A percentile compares a stretch with the other conserved stretches of the same genome.
phyloP scores from a whole-genome alignment of 2,888 invertebrate genomes.

The Dinocampus coccinellae region DNA sequence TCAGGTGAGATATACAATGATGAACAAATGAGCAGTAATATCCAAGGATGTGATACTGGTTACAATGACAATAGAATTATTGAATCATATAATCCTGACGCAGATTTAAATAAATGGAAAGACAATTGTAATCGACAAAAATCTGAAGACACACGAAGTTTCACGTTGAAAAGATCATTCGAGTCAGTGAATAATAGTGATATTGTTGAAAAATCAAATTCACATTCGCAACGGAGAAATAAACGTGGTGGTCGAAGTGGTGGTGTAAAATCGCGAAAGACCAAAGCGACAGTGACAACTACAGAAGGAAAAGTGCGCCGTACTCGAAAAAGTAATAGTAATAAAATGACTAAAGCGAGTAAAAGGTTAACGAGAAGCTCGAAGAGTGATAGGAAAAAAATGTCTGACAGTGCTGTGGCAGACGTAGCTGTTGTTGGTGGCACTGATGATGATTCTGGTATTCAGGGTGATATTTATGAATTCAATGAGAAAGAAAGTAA shows the following conservation, averaged over 20 bases:
- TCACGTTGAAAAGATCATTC: conserved; percentile 59
- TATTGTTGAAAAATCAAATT: conserved; percentile 36
- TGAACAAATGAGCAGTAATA: background rate
- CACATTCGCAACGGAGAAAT: conserved; percentile 54
- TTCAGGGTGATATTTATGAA: conserved; percentile 72
- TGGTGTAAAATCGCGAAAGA: conserved; percentile 43
- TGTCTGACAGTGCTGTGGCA: background rate
- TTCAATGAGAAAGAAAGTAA: conserved; percentile 71
- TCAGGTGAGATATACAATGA: background rate
- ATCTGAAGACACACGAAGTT: conserved; percentile 57
- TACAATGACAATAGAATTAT: conserved; percentile 2
- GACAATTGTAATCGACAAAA: conserved; percentile 42
- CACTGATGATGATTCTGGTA: conserved; percentile 67
- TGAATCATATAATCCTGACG: background rate
- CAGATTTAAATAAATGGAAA: conserved; percentile 13
- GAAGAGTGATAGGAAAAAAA: conserved; percentile 53
- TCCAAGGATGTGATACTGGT: background rate
- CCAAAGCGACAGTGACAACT: conserved; percentile 11
- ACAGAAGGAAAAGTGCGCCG: conserved; percentile 9
- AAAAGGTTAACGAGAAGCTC: conserved; percentile 62
- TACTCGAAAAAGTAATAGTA: conserved; percentile 33
- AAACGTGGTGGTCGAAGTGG: conserved; percentile 48
- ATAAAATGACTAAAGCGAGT: conserved; percentile 49
- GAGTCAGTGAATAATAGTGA: conserved; percentile 16
- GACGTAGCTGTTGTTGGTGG: conserved; percentile 53